phyloP scores from a whole-genome alignment of 1,140 invertebrate genomes.

The Penaeus vannamei region DNA sequence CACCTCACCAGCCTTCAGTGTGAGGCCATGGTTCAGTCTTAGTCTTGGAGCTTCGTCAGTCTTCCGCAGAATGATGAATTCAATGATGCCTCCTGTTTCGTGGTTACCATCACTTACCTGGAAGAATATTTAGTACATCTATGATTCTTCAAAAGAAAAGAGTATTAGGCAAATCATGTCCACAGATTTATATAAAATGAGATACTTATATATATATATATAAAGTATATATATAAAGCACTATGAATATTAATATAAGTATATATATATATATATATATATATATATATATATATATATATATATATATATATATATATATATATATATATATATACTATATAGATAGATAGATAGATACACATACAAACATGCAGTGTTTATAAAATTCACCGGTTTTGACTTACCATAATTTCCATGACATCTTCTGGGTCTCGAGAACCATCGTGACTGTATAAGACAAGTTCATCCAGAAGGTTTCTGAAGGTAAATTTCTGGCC shows the following conservation, averaged over 20 bases:
- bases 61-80: slow-evolving; percentile 59
- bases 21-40: slow-evolving; percentile 44
- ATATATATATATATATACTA: neutral
- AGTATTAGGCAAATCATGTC: neutral
- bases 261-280: neutral
- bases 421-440: slow-evolving; percentile 56
- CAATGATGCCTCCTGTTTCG: slow-evolving; percentile 66
- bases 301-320: no score
- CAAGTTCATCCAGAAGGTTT: slow-evolving; percentile 56
- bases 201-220: no score
- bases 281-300: no score
- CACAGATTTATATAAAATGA: neutral
- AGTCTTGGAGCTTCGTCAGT: slow-evolving; percentile 49
- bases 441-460: slow-evolving; percentile 66
- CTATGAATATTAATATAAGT: no score
- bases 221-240: no score
- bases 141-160: no score
- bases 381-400: no score
- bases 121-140: neutral
- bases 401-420: slow-evolving; percentile 66
- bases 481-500: slow-evolving; percentile 59
- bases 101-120: slow-evolving; percentile 67
- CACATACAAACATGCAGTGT: no score
- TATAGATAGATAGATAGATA: no score
- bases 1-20: slow-evolving; percentile 42